A percentile compares a stretch with the other conserved stretches of the same genome.
phyloP scores from a whole-genome alignment of 2,797 vertebrate genomes.

The Agapornis canus region DNA sequence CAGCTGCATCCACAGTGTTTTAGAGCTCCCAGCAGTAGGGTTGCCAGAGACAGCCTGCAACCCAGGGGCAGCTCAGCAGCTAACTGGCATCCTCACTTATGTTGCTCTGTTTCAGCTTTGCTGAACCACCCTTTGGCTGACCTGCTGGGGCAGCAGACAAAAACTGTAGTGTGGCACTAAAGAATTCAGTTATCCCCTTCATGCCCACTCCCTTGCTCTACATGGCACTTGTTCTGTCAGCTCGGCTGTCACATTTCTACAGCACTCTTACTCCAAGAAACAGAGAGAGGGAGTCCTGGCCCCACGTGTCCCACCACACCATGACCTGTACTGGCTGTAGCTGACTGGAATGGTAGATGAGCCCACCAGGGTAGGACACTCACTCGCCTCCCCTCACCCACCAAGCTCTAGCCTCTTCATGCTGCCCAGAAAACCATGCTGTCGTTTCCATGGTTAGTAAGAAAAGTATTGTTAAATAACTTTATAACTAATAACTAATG shows the following conservation, averaged over 20 bases:
- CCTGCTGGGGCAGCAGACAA: background rate
- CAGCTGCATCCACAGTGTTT: no score
- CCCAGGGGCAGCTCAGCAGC: background rate
- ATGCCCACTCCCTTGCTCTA: background rate
- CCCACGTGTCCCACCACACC: accelerated
- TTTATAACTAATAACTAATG: background rate
- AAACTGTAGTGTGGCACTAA: background rate
- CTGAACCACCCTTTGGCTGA: background rate
- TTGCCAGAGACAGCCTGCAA: accelerated
- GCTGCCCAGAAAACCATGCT: accelerated
- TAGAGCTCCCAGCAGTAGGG: accelerated
- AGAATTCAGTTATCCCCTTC: background rate
- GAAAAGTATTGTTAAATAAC: background rate
- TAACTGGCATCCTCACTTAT: background rate
- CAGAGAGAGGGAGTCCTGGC: no score
- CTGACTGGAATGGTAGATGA: accelerated
- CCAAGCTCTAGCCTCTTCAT: background rate
- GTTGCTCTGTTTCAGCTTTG: background rate
- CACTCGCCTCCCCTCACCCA: accelerated
- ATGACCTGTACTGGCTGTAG: accelerated
- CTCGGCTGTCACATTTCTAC: accelerated
- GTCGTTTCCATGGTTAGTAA: accelerated
- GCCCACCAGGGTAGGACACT: background rate
- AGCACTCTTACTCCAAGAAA: background rate
- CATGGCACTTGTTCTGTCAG: background rate